phyloP scores from a whole-genome alignment of 2,797 vertebrate genomes.

The Leptodactylus fallax region DNA sequence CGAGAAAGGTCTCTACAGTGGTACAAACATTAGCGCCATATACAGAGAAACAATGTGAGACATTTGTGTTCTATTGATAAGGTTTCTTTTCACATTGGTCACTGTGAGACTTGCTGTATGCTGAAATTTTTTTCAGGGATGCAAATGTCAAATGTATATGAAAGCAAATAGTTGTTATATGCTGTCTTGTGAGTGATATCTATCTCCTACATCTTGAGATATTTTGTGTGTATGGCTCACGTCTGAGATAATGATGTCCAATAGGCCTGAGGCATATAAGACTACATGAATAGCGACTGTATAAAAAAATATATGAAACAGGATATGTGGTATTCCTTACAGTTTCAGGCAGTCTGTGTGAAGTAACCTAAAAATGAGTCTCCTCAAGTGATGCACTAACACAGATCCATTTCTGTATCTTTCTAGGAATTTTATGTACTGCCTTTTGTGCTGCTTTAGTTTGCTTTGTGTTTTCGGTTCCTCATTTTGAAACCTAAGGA shows the following conservation, averaged over 20 bases:
- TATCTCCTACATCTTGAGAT: not conserved
- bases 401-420: not conserved
- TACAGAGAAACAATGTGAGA: not conserved
- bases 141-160: not conserved
- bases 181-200: too few species aligned
- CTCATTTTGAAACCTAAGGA: not conserved
- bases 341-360: not conserved
- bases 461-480: not conserved
- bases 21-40: not conserved
- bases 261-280: too few species aligned
- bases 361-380: not conserved
- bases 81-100: not conserved
- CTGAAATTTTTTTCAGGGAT: not conserved
- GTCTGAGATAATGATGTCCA: not conserved
- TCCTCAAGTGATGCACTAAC: not conserved
- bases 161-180: not conserved
- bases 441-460: not conserved
- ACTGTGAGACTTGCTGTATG: not conserved
- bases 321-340: not conserved
- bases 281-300: too few species aligned
- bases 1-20: not conserved
- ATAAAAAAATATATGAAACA: not conserved
- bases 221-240: not conserved
- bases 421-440: conserved; percentile 1
- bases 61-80: not conserved